These are phyloP conservation scores for Harpagifer antarcticus DNA, from an alignment of 2,797 vertebrate genomes.

Conservation along the genomic window DNA sequence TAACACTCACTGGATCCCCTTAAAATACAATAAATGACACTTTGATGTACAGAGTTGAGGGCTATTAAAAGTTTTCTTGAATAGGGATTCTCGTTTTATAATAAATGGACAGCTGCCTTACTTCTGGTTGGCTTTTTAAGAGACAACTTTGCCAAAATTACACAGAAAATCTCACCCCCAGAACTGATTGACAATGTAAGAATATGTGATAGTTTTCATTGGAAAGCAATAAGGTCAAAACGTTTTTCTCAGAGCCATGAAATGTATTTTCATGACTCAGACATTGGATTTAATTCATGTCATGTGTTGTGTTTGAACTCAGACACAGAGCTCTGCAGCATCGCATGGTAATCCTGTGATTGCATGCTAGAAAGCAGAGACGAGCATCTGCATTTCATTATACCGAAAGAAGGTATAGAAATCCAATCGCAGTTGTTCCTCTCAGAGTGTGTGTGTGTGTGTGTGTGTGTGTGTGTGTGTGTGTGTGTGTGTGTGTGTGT, in stretches of 20 bases:
- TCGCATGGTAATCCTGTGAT: slow-evolving; percentile 36
- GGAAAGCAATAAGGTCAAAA: background rate
- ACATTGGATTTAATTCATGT: background rate
- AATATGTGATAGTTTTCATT: background rate
- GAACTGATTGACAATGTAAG: too few species aligned
- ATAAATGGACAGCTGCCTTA: slow-evolving; percentile 26
- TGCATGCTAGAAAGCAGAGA: slow-evolving; percentile 22
- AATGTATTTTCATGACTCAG: background rate
- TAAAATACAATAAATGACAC: slow-evolving; percentile 40
- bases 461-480: too few species aligned
- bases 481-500: too few species aligned
- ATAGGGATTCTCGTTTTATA: slow-evolving; percentile 42
- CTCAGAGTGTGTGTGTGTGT: too few species aligned
- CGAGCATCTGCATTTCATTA: background rate
- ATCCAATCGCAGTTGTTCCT: too few species aligned
- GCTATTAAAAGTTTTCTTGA: slow-evolving; percentile 44
- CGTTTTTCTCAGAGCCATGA: slow-evolving; percentile 2
- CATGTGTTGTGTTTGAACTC: slow-evolving; percentile 11
- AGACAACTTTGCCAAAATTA: background rate
- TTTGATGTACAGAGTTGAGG: slow-evolving; percentile 52
- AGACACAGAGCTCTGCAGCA: slow-evolving; percentile 12
- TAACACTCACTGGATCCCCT: slow-evolving; percentile 51
- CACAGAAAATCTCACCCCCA: background rate
- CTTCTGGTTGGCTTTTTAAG: slow-evolving; percentile 12
- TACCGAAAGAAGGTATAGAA: too few species aligned